A percentile compares a stretch with the other conserved stretches of the same genome.
These are phyloP conservation scores for Graptemys geographica DNA, from an alignment of 2,797 vertebrate genomes.

Conservation along the genomic window DNA sequence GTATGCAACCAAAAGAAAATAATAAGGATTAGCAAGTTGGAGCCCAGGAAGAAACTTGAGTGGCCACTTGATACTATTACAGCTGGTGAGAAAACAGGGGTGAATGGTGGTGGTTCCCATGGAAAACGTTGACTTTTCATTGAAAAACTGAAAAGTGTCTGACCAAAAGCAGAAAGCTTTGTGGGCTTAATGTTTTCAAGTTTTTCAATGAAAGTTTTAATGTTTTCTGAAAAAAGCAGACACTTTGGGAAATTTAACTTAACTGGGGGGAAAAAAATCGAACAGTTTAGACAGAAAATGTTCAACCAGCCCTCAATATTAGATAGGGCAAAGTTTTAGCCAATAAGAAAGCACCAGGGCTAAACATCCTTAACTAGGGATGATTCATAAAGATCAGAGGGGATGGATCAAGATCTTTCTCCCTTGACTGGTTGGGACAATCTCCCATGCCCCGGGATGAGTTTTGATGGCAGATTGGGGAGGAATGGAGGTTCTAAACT, in stretches of 20 bases:
- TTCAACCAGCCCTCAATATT: too few species aligned
- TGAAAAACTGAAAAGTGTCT: background rate
- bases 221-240: conserved; percentile 54
- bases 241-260: conserved; percentile 46
- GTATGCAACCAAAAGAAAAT: conserved; percentile 43
- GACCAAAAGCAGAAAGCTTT: background rate
- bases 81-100: conserved; percentile 69
- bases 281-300: too few species aligned
- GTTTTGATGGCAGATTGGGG: background rate
- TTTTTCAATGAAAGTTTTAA: conserved; percentile 47
- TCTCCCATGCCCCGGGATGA: background rate
- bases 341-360: background rate
- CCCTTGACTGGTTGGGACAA: background rate
- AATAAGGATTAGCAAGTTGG: conserved; percentile 57
- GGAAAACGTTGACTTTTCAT: background rate
- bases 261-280: background rate
- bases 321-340: too few species aligned
- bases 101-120: background rate
- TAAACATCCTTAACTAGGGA: conserved; percentile 25
- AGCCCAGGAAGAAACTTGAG: too few species aligned
- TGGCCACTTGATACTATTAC: conserved; percentile 26
- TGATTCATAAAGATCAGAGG: background rate
- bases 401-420: conserved; percentile 6
- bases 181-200: conserved; percentile 54
- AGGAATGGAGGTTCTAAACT: conserved; percentile 70